Evolutionary conservation across 2,797 vertebrate species (phyloP), one percentile per base, ranked within the genome.

Genomic region (Mus spretus): DNA sequence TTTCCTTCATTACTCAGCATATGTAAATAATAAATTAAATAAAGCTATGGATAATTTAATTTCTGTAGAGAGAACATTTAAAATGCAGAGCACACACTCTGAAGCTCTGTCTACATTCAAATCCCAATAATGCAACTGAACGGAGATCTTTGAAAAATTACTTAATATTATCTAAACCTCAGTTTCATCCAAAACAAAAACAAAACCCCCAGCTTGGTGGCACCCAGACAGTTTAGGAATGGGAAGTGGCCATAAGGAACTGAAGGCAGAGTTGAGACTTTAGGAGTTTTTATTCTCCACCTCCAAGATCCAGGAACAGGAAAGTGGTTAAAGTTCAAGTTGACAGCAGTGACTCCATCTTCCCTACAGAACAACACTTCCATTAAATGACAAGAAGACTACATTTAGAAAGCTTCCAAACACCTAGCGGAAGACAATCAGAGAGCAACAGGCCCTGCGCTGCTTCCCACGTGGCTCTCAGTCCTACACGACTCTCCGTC

Each of bases 1-100:
- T 78, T 77, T 7, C 61, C n/a, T 77, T 77, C 44, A 82, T 75
- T 63, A 86, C 10, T 89, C 9, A 10, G 44, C 2, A 17, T 90
- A 50, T 80, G n/a, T 87, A 92, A 79, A 87, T 61, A 93, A 84
- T 34, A 67, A 65, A 83, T 83, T 55, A 86, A 77, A 94, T 65
- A 63, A 74, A 90, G 44, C 44, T 83, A 19, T 13, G 19, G 70
- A 57, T 40, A 81, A 81, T 59, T 81, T 63, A 82, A 37, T n/a
- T 82, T 34, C 28, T 63, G 2, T 22, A 55, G 19, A 47, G 85
- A 78, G 57, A 89, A 83, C 3, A 75, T n/a, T 61, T 57, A 53
- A 37, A 61, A 87, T 79, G 14, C 1, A 67, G 55, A 80, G 17
- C 20, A 53, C n/a, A 86, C 14, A 15, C 5, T 3, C 53, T 61